These are phyloP conservation scores for Okamejei kenojei DNA, from an alignment of 2,797 vertebrate genomes.

Conservation along the genomic window DNA sequence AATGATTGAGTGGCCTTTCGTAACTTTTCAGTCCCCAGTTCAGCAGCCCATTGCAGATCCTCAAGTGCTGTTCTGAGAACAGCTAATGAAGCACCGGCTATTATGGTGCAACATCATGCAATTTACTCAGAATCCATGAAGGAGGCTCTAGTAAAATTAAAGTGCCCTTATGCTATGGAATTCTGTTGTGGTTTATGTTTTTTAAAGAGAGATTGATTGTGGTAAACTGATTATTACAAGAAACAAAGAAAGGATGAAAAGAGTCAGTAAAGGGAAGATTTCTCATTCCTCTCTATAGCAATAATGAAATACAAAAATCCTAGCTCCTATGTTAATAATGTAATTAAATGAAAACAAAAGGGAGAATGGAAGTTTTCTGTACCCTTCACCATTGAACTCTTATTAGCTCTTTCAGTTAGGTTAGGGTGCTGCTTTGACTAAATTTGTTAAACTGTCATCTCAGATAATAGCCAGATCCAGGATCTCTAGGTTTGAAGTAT, in stretches of 20 bases:
- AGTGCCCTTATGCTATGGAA: neutral
- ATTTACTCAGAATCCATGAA: neutral
- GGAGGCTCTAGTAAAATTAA: neutral
- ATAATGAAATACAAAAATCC: neutral
- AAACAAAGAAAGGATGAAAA: neutral
- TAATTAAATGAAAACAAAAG: slow-evolving; percentile 20
- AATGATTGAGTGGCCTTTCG: neutral
- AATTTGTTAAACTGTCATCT: slow-evolving; percentile 29
- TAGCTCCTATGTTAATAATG: neutral
- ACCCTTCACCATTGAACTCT: neutral
- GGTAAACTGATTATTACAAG: neutral
- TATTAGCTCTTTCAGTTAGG: slow-evolving; percentile 18
- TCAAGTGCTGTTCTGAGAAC: neutral
- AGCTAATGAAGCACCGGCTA: neutral
- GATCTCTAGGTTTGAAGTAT: slow-evolving; percentile 2
- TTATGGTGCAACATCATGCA: neutral
- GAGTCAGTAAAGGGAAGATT: neutral
- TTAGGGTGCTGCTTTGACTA: slow-evolving; percentile 19
- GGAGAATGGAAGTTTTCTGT: slow-evolving; percentile 13
- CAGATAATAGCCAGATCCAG: neutral
- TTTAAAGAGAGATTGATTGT: neutral
- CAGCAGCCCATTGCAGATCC: neutral
- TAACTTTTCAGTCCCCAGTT: neutral
- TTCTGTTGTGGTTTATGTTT: neutral
- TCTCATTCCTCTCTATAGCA: neutral